Conservation (phyloP, 2,797 vertebrate species). For the Mormyrus proboscirostris region DNA sequence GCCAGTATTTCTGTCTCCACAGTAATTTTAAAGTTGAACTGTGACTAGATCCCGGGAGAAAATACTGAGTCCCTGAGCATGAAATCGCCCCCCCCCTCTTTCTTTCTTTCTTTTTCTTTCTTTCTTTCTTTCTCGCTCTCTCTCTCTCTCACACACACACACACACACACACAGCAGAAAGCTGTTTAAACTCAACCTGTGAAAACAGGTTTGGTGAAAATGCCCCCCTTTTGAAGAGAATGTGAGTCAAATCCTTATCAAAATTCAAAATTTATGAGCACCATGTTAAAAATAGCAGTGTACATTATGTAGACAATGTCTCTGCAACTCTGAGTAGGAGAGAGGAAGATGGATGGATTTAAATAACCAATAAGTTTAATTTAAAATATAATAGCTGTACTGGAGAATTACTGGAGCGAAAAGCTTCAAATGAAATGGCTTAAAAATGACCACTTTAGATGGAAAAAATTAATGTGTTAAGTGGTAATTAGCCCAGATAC, state of each 20-base stretch:
- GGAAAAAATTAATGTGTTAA: neutral
- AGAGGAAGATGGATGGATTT: neutral
- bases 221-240: neutral
- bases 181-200: neutral
- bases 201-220: neutral
- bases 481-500: neutral
- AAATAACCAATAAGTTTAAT: neutral
- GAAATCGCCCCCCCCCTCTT: neutral
- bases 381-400: neutral
- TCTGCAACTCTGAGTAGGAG: neutral
- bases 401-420: neutral
- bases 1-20: neutral
- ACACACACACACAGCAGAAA: neutral
- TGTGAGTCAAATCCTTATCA: neutral
- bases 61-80: neutral
- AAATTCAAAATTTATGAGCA: neutral
- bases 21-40: neutral
- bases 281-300: neutral
- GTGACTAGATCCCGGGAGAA: neutral
- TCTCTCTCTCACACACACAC: neutral
- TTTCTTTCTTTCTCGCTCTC: neutral
- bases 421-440: neutral
- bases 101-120: neutral
- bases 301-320: neutral
- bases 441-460: neutral